Base-by-base conservation (phyloP, 2,113 vertebrate species). In the Campylorhamphus procurvoides region DNA sequence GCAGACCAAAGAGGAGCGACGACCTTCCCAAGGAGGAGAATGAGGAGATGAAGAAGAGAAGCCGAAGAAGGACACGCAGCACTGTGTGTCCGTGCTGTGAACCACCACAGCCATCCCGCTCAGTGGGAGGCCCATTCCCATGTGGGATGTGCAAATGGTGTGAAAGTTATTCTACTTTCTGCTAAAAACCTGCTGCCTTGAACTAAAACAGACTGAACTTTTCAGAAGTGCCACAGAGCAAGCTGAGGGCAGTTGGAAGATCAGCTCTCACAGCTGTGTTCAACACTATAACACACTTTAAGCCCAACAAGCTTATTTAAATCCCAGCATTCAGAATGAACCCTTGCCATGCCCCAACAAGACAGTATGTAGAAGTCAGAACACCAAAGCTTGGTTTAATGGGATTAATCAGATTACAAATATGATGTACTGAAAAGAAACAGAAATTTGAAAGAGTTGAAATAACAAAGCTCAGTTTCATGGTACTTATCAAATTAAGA, bases 321-420 rank as follows among this genome's bases (percentile, higher is more conserved):
- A n/a, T 2, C 33, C 39, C 55, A 39, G 64, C 55, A 6, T 19
- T 46, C 12, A 10, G 5, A 47, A 23, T 0, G 18, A n/a, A 47
- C 10, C 12, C 29, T 53, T 53, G 33, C 28, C 0, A 0, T 2
- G 12, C n/a, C n/a, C 23, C 40, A 29, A 7, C 18, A 4, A 8
- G 46, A 12, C 23, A 19, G 8, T 8, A 29, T 47, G 0, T 2
- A 47, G 39, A 2, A 37, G 14, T 23, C 58, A 44, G 7, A 29
- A 13, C 12, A 39, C 8, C 39, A 53, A 46, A 24, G 23, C 28
- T 44, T 15, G 14, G 1, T 37, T 60, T 12, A 8, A 18, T 12
- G 37, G 5, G 27, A 37, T 39, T 37, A 33, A 12, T 44, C 14
- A 6, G 35, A 44, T 18, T 37, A 1, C 11, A 76, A 44, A 9